A percentile compares a stretch with the other conserved stretches of the same genome.
These are phyloP conservation scores for Drosophila athabasca DNA, from an alignment of 1,140 invertebrate genomes.

Conservation along the genomic window DNA sequence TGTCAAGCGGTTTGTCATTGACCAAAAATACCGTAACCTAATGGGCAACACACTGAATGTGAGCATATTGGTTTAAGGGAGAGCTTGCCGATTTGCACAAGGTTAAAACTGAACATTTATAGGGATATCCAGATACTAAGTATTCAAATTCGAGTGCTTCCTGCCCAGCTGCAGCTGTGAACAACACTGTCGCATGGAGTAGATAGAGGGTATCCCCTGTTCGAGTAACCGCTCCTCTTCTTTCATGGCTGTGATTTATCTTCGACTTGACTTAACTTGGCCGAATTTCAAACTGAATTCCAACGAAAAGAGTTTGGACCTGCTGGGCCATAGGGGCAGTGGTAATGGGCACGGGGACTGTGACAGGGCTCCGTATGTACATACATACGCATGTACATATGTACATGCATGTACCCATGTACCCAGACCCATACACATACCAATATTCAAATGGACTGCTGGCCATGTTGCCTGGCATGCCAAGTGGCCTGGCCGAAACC, in stretches of 20 bases:
- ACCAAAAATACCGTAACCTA: constrained; percentile 46
- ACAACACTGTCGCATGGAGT: too few relatives aligned
- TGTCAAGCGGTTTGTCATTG: constrained; percentile 71
- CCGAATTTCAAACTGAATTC: constrained; percentile 18
- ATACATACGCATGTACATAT: constrained; percentile 5
- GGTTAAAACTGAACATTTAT: too few relatives aligned
- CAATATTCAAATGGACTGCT: constrained; percentile 70
- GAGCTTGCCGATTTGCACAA: neutral
- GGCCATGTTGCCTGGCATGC: constrained; percentile 55
- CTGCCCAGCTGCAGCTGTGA: too few relatives aligned
- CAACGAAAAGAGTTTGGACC: constrained; percentile 15
- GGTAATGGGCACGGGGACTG: neutral
- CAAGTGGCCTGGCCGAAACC: constrained; percentile 53
- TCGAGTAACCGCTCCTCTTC: constrained; percentile 25
- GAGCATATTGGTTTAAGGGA: neutral
- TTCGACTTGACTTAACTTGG: constrained; percentile 35
- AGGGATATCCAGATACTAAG: too few relatives aligned
- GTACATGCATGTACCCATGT: too few relatives aligned
- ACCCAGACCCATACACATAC: neutral
- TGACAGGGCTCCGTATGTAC: too few relatives aligned
- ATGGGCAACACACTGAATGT: neutral
- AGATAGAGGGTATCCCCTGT: neutral
- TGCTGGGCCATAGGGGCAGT: constrained; percentile 11
- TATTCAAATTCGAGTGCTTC: too few relatives aligned
- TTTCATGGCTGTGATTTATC: constrained; percentile 37